Evolutionary conservation across 2,888 invertebrate species (phyloP).

Genomic region (Caenorhabditis virilis): DNA sequence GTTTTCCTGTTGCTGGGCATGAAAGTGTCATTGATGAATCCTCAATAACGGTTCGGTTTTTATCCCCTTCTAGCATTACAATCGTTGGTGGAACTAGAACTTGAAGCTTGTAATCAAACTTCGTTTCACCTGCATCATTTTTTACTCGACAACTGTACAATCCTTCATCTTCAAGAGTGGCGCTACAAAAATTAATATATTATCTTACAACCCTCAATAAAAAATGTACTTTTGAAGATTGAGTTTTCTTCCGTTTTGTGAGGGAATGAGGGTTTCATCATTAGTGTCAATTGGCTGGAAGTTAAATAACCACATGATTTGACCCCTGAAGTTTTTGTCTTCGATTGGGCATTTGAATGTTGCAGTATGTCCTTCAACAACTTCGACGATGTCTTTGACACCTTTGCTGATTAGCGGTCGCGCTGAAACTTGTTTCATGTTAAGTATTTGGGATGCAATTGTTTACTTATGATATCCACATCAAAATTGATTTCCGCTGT

Average conservation of each 20-base stretch:
- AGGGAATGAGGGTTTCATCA: slow-evolving; percentile 10
- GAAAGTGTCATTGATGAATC: slow-evolving; percentile 68
- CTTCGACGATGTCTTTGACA: slow-evolving; percentile 65
- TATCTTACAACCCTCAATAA: not conserved
- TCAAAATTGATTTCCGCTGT: slow-evolving; percentile 70
- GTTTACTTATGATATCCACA: slow-evolving; percentile 72
- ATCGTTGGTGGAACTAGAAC: slow-evolving; percentile 68
- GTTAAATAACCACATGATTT: slow-evolving; percentile 57
- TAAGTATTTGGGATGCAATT: not conserved
- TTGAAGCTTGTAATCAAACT: slow-evolving; percentile 68
- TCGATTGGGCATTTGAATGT: slow-evolving; percentile 70
- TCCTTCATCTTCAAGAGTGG: slow-evolving; percentile 56
- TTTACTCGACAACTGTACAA: slow-evolving; percentile 60
- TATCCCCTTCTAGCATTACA: slow-evolving; percentile 61
- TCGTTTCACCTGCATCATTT: slow-evolving; percentile 70
- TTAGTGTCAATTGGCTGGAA: slow-evolving; percentile 30
- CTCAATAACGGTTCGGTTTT: slow-evolving; percentile 52
- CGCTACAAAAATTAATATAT: slow-evolving; percentile 35
- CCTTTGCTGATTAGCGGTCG: slow-evolving; percentile 71
- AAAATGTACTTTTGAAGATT: slow-evolving; percentile 34
- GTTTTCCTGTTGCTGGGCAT: slow-evolving; percentile 71
- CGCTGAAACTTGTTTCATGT: slow-evolving; percentile 69
- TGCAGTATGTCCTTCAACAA: slow-evolving; percentile 69
- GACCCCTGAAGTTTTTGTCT: slow-evolving; percentile 55
- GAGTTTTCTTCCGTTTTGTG: slow-evolving; percentile 39